Base-by-base conservation (phyloP, 1,140 invertebrate genomes). In the Ceratosolen solmsi region DNA sequence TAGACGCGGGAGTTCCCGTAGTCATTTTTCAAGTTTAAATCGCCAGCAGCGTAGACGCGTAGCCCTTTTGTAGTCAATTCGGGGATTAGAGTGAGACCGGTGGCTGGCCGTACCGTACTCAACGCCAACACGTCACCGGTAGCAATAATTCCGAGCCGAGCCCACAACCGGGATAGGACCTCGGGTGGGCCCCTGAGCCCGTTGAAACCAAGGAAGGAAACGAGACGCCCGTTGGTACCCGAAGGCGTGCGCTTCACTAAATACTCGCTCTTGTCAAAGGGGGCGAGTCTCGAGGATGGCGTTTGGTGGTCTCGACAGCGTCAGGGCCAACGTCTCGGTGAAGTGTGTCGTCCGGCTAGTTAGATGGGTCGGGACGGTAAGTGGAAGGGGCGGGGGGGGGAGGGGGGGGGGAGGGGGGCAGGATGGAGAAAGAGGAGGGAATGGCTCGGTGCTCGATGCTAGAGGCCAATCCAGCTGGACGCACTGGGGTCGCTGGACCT, bases 51-150 rank as follows among this genome's bases (percentile, higher is more conserved):
- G 33, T 33, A 33, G 13, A 17, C 20, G 63, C 36, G 33, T n/a
- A 68, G 3, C 63, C 33, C 63, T n/a, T 38, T n/a, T n/a, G n/a
- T 17, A 20, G 60, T 4, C 41, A 46, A 46, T 8, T 46, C 41
- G 41, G 41, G 13, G 11, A 3, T 15, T 15, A 54, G 13, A 4
- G 30, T 0, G 56, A 13, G 25, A 60, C 8, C 1, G 1, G 13
- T 17, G 9, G 13, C 27, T 20, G 33, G 33, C 5, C 27, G 63
- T 33, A n/a, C 33, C 63, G 33, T 38, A 8, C 7, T 3, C 2
- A 68, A 68, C 63, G 20, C 33, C 8, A 36, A 68, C 63, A n/a
- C 63, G 63, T 36, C 63, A 68, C 33, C 27, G 63, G 63, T 68
- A 68, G 33, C 33, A 8, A 38, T 38, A 38, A 68, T 68, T 68